Percentiles rank a stretch among this genome's conserved stretches.
phyloP scores from a whole-genome alignment of 2,888 invertebrate genomes.

The Drosophila sordidula region DNA sequence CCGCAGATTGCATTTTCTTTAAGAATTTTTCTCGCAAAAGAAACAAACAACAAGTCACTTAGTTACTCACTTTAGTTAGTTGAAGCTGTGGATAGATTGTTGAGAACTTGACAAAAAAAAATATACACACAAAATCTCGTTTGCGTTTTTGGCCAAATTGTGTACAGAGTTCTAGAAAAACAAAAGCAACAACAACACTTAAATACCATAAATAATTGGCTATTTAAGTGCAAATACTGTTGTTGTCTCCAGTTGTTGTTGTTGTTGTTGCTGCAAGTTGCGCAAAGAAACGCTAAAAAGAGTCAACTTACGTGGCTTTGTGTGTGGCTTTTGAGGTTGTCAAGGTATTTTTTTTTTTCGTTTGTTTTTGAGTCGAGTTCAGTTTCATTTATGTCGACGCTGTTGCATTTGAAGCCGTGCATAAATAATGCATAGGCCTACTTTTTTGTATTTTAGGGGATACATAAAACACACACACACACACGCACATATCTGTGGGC shows the following conservation, averaged over 20 bases:
- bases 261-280: conserved; percentile 51
- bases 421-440: conserved; percentile 74
- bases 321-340: conserved; percentile 77
- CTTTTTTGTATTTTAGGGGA: conserved; percentile 46
- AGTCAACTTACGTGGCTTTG: conserved; percentile 70
- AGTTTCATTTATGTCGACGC: conserved; percentile 60
- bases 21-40: conserved; percentile 61
- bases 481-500: conserved; percentile 11
- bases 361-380: conserved; percentile 44
- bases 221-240: conserved; percentile 61
- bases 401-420: conserved; percentile 70
- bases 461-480: conserved; percentile 15
- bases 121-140: conserved; percentile 45
- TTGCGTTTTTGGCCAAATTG: conserved; percentile 34
- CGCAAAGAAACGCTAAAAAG: conserved; percentile 67
- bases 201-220: conserved; percentile 78
- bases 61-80: conserved; percentile 19
- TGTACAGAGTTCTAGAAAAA: conserved; percentile 30
- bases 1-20: conserved; percentile 57
- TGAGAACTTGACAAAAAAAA: background rate
- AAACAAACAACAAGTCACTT: conserved; percentile 40
- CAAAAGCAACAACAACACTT: conserved; percentile 34
- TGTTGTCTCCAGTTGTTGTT: conserved; percentile 16
- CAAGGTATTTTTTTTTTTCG: conserved; percentile 56
- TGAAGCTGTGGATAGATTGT: background rate